phyloP scores from a whole-genome alignment of 2,888 invertebrate species.

The Nomada flava region DNA sequence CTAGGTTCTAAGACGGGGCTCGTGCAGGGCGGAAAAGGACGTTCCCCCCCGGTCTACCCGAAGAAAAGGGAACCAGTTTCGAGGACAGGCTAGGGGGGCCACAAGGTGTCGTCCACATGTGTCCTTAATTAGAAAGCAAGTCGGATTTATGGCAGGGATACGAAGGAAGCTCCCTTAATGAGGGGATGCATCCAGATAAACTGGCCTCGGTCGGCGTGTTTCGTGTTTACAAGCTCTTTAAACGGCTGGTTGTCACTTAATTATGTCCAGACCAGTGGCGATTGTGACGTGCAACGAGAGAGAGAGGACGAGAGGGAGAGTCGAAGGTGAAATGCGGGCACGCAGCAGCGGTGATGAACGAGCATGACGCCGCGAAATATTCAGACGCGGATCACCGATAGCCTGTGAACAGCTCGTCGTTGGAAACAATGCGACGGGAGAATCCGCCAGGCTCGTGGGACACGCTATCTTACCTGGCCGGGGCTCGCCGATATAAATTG shows the following conservation, averaged over 20 bases:
- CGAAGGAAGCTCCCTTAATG: slow-evolving; percentile 54
- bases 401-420: slow-evolving; percentile 2
- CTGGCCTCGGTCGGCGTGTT: slow-evolving; percentile 31
- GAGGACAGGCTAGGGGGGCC: slow-evolving; percentile 30
- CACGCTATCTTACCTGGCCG: slow-evolving; percentile 9
- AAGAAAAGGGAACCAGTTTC: slow-evolving; percentile 19
- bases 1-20: too few species aligned
- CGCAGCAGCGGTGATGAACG: slow-evolving; percentile 23
- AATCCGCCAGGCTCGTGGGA: neutral
- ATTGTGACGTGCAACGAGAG: slow-evolving; percentile 13
- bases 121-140: slow-evolving; percentile 65
- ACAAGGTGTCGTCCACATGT: slow-evolving; percentile 60
- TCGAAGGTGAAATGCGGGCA: slow-evolving; percentile 26
- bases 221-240: slow-evolving; percentile 68
- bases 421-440: slow-evolving; percentile 37
- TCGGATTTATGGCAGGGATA: slow-evolving; percentile 63
- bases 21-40: neutral
- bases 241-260: slow-evolving; percentile 65
- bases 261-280: slow-evolving; percentile 45
- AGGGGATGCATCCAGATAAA: slow-evolving; percentile 63
- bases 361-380: slow-evolving; percentile 55
- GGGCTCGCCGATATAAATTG: slow-evolving; percentile 35
- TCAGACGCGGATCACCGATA: slow-evolving; percentile 32
- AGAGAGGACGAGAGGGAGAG: neutral
- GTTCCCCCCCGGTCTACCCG: neutral